Base-by-base conservation (phyloP, 2,113 vertebrate genomes). In the Cinclus cinclus region DNA sequence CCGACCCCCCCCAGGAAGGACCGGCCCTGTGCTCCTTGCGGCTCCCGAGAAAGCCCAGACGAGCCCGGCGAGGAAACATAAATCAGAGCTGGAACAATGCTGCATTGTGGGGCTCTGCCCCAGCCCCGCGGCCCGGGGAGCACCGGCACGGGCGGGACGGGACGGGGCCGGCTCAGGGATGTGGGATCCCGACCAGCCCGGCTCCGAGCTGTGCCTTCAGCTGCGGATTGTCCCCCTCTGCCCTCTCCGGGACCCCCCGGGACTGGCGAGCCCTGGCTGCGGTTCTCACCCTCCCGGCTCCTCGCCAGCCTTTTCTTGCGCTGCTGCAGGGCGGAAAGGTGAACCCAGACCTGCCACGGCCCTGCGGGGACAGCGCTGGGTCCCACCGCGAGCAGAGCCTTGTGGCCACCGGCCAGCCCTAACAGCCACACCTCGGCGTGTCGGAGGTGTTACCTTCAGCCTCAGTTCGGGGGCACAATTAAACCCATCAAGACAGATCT, bases 351-450 rank as follows among this genome's bases (percentile, higher is more conserved):
- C 25, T 4, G 10, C 44, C 1, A 37, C 1, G 0, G 33, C 33
- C 25, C 76, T 7, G 41, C 0, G 7, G 64, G 33, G 73, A 19
- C 68, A 52, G 63, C 3, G 2, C 47, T 0, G 1, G 22, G 23
- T 44, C 70, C 60, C 60, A 3, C 2, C 0, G 41, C 0, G 4
- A 8, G 41, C 55, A 11, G 28, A 4, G 50, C 2, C 52, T 19
- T 0, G 30, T 18, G 75, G 42, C 49, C 7, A 0, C 18, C 1
- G 0, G 19, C 56, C 78, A 2, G 49, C 2, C 5, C 33, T 2
- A 1, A 1, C 20, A 4, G 81, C 15, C 35, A 0, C 60, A 3
- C 82, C 60, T 20, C 50, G 21, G 31, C 0, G 0, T 1, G 1
- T 0, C 35, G 1, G 14, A 2, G 65, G 11, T 16, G 52, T 27